Evolutionary conservation across 2,888 invertebrate genomes (phyloP).

Genomic region (Isotomurus palustris): DNA sequence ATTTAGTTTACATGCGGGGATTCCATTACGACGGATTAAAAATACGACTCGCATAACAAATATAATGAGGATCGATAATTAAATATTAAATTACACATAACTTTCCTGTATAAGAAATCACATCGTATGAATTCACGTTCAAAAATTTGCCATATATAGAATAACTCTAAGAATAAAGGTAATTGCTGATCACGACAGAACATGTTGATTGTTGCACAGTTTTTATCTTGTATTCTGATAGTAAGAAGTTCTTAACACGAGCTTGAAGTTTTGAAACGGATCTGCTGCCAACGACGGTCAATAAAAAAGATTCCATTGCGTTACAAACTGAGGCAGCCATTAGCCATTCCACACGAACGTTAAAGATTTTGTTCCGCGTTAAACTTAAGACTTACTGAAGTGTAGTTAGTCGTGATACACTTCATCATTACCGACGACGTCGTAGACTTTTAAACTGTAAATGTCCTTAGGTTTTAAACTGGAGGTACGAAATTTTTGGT

Average conservation of each 20-base stretch:
- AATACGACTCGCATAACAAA: neutral
- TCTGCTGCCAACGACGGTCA: neutral
- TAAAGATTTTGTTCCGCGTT: too few species aligned
- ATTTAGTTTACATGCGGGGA: too few species aligned
- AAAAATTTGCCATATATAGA: slow-evolving; percentile 2
- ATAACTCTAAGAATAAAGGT: too few species aligned
- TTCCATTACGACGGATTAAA: neutral
- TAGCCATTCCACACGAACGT: too few species aligned
- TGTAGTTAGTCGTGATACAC: too few species aligned
- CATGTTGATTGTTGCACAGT: slow-evolving; percentile 6
- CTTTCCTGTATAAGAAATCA: neutral
- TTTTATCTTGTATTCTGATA: slow-evolving; percentile 1
- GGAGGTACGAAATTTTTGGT: too few species aligned
- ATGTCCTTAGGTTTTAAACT: too few species aligned
- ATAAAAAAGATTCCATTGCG: neutral
- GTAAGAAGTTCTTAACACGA: neutral
- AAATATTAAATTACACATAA: slow-evolving; percentile 3
- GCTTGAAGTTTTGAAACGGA: neutral
- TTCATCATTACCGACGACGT: too few species aligned
- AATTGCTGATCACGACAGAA: slow-evolving; percentile 8
- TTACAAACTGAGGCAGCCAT: neutral
- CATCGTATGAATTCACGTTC: neutral
- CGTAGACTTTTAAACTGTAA: too few species aligned
- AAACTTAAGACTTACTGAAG: too few species aligned
- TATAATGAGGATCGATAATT: neutral